phyloP scores from a whole-genome alignment of 1,140 invertebrate species.

The Mya arenaria region DNA sequence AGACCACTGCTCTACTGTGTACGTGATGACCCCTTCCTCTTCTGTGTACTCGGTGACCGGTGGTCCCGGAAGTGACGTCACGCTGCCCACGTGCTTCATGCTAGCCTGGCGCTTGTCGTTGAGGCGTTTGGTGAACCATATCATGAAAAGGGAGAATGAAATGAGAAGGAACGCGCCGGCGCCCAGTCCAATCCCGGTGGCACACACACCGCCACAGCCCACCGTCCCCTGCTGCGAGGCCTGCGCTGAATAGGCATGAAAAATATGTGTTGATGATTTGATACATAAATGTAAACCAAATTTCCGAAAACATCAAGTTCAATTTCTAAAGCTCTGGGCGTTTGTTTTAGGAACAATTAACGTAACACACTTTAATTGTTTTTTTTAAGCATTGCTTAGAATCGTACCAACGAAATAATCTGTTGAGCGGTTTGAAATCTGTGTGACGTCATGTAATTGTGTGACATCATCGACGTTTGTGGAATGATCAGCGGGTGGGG shows the following conservation, averaged over 20 bases:
- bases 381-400: no score
- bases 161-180: slow-evolving; percentile 44
- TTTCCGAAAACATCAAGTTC: no score
- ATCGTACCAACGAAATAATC: no score
- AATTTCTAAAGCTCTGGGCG: no score
- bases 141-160: slow-evolving; percentile 45
- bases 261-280: no score
- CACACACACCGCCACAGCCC: slow-evolving; percentile 52
- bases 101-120: slow-evolving; percentile 79
- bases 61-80: slow-evolving; percentile 76
- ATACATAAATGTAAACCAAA: not conserved
- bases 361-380: no score
- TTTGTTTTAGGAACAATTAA: no score
- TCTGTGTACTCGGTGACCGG: slow-evolving; percentile 80
- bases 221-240: not conserved
- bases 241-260: not conserved
- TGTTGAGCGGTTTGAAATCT: no score
- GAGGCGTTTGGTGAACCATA: slow-evolving; percentile 51
- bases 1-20: slow-evolving; percentile 59
- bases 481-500: no score
- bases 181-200: slow-evolving; percentile 58
- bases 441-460: no score
- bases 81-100: slow-evolving; percentile 73
- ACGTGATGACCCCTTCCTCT: slow-evolving; percentile 61
- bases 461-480: no score